A percentile compares a stretch with the other conserved stretches of the same genome.
Evolutionary conservation across 2,113 vertebrate genomes (phyloP).

Genomic region (Semnornis frantzii): DNA sequence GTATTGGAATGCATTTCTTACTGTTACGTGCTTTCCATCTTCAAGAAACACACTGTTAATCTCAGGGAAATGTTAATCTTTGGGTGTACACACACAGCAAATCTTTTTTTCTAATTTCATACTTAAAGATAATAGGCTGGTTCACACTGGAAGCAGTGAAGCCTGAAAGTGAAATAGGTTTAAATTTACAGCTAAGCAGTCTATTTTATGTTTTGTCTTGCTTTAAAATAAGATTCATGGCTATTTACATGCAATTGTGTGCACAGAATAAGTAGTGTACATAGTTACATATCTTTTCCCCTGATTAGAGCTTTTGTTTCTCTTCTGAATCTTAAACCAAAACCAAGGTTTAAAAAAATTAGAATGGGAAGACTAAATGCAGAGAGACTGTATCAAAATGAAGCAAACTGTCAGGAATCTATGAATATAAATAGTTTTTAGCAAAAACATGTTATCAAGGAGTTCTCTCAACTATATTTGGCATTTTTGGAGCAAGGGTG

Average conservation of each 20-base stretch:
- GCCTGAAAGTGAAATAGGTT: constrained; percentile 67
- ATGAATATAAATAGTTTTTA: constrained; percentile 80
- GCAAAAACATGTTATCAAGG: constrained; percentile 75
- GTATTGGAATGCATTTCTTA: constrained; percentile 21
- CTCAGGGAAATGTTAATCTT: constrained; percentile 33
- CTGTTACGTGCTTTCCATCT: background rate
- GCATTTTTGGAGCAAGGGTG: constrained; percentile 78
- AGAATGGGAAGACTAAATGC: constrained; percentile 35
- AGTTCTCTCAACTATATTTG: constrained; percentile 75
- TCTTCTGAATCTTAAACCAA: constrained; percentile 34
- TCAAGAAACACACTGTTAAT: constrained; percentile 28
- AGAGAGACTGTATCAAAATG: constrained; percentile 67
- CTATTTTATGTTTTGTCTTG: constrained; percentile 66
- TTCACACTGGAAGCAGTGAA: constrained; percentile 57
- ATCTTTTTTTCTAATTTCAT: constrained; percentile 63
- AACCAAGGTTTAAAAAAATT: constrained; percentile 21
- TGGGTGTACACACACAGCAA: constrained; percentile 20
- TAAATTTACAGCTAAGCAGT: constrained; percentile 67
- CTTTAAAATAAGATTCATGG: constrained; percentile 65
- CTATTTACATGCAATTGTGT: constrained; percentile 67
- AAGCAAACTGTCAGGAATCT: constrained; percentile 76
- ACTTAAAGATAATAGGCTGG: constrained; percentile 63
- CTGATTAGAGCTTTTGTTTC: constrained; percentile 34
- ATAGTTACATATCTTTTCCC: constrained; percentile 36
- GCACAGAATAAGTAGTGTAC: constrained; percentile 7